A percentile compares a stretch with the other conserved stretches of the same genome.
phyloP scores from a whole-genome alignment of 2,888 invertebrate species.

The Ptychoptera albimana region DNA sequence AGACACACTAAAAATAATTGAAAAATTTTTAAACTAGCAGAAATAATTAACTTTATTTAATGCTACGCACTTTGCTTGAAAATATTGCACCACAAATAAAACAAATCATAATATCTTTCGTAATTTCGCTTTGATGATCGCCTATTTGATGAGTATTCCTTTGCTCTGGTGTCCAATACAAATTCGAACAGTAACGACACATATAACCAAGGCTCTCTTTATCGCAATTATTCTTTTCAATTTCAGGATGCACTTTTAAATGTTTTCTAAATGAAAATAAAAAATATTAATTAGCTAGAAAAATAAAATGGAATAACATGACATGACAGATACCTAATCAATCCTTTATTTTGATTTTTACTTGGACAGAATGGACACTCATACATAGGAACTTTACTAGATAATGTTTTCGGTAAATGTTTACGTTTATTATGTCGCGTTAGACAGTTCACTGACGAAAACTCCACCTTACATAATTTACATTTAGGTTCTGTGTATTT shows the following conservation, averaged over 20 bases:
- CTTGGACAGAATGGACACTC: neutral
- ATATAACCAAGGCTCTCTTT: neutral
- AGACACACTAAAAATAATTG: neutral
- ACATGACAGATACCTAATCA: neutral
- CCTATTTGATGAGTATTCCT: neutral
- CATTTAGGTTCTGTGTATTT: neutral
- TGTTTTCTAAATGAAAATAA: neutral
- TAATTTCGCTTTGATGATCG: neutral
- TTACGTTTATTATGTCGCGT: neutral
- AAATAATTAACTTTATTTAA: neutral
- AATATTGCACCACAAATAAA: neutral
- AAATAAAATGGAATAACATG: too few relatives aligned
- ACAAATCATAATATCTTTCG: constrained; percentile 2
- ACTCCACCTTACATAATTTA: neutral
- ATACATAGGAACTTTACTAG: neutral
- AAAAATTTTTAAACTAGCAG: neutral
- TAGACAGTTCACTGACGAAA: neutral
- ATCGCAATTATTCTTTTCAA: neutral
- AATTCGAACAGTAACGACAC: neutral
- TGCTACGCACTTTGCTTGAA: constrained; percentile 1
- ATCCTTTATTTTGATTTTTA: neutral
- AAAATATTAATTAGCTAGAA: too few relatives aligned
- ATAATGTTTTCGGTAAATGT: neutral
- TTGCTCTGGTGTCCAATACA: neutral
- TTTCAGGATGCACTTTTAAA: neutral